These are phyloP conservation scores for Atrina japonica DNA, from an alignment of 2,888 invertebrate genomes.

Conservation along the genomic window DNA sequence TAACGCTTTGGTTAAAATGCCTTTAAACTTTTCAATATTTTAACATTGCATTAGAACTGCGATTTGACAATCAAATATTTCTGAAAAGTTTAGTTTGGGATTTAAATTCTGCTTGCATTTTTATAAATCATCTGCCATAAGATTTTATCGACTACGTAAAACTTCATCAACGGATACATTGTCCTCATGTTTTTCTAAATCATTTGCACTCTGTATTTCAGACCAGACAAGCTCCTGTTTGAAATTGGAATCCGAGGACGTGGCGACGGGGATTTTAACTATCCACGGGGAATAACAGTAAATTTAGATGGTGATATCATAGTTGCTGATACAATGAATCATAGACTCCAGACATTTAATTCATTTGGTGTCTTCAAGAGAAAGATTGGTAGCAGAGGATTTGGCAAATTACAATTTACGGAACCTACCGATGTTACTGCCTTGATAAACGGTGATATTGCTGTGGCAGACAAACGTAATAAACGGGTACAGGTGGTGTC, in stretches of 20 bases:
- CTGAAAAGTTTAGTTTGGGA: too few relatives aligned
- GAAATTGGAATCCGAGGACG: conserved; percentile 66
- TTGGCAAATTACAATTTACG: conserved; percentile 67
- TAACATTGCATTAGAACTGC: too few relatives aligned
- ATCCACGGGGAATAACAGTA: conserved; percentile 71
- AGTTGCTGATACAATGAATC: conserved; percentile 76
- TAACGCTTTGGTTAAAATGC: too few relatives aligned
- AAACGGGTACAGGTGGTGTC: conserved; percentile 71
- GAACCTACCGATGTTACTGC: conserved; percentile 73
- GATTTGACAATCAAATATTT: too few relatives aligned
- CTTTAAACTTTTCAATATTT: too few relatives aligned
- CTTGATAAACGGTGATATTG: conserved; percentile 73
- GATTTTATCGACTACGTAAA: too few relatives aligned
- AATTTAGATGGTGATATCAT: conserved; percentile 68
- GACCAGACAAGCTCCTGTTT: conserved; percentile 74
- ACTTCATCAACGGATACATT: too few relatives aligned
- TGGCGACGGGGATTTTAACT: conserved; percentile 69
- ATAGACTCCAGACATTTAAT: conserved; percentile 73
- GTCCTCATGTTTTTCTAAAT: too few relatives aligned
- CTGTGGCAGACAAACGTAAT: conserved; percentile 76
- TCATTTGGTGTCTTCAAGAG: conserved; percentile 67
- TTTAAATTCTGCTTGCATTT: too few relatives aligned
- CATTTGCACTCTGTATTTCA: conserved; percentile 58
- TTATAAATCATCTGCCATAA: too few relatives aligned
- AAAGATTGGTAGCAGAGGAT: conserved; percentile 68